Conservation (phyloP, 2,888 invertebrate genomes). For the Limnephilus lunatus region DNA sequence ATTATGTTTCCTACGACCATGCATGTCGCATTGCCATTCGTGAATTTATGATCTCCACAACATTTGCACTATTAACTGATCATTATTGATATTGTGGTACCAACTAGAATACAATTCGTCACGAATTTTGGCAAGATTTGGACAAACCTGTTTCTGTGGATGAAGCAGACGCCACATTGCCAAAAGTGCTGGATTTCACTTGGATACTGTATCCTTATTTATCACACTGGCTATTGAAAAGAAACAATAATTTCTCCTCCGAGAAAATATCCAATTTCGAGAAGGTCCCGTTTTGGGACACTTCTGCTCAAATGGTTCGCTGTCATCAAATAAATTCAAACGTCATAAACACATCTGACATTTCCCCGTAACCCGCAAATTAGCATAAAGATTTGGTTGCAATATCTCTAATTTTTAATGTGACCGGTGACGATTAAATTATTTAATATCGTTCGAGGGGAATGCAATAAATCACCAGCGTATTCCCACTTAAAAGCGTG, state of each 20-base stretch:
- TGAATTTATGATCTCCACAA: neutral
- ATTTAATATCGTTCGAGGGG: constrained; percentile 19
- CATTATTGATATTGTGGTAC: neutral
- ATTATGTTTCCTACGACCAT: neutral
- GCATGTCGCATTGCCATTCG: neutral
- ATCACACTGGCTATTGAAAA: constrained; percentile 22
- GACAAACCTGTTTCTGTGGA: neutral
- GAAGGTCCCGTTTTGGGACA: constrained; percentile 39
- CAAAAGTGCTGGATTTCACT: neutral
- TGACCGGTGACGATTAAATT: constrained; percentile 36
- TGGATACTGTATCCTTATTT: constrained; percentile 28
- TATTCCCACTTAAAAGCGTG: constrained; percentile 11
- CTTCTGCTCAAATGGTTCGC: constrained; percentile 10
- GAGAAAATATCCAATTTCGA: constrained; percentile 51
- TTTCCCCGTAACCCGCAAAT: constrained; percentile 54
- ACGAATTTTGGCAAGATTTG: constrained; percentile 5
- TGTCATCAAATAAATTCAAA: constrained; percentile 59
- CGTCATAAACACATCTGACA: constrained; percentile 51
- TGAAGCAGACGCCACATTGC: neutral
- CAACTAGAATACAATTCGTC: neutral
- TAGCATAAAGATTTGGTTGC: constrained; percentile 58
- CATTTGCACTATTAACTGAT: neutral
- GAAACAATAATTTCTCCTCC: constrained; percentile 45
- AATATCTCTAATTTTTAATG: constrained; percentile 45
- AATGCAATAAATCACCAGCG: constrained; percentile 17